These are phyloP conservation scores for Pachyseris speciosa DNA, from an alignment of 64 coral and sea anemone genomes.

Conservation along the genomic window DNA sequence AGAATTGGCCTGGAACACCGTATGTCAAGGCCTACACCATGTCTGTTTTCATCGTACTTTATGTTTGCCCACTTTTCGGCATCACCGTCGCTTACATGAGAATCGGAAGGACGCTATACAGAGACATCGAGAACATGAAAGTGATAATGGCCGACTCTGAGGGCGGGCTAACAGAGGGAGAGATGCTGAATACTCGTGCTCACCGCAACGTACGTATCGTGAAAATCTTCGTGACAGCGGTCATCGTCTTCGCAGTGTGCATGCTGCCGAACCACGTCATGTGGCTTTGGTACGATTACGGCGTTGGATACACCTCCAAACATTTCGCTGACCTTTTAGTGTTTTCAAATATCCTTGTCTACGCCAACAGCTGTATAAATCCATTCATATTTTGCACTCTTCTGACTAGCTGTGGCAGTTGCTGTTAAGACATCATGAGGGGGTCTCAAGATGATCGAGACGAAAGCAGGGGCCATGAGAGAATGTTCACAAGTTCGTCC, in stretches of 20 bases:
- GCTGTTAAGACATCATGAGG: not conserved
- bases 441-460: not conserved
- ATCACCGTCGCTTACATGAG: conserved; percentile 64
- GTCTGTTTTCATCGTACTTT: conserved; percentile 58
- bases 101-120: conserved; percentile 68
- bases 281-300: conserved; percentile 89
- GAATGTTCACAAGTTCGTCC: conserved; percentile 68
- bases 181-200: conserved; percentile 58
- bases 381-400: conserved; percentile 92
- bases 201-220: conserved; percentile 75
- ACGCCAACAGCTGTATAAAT: conserved; percentile 90
- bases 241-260: conserved; percentile 79
- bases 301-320: not conserved
- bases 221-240: conserved; percentile 85
- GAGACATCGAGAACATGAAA: conserved; percentile 63
- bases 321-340: conserved; percentile 54
- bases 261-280: conserved; percentile 87
- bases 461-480: not conserved
- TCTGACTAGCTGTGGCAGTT: conserved; percentile 48
- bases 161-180: conserved; percentile 21
- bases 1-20: conserved; percentile 55
- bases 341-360: conserved; percentile 85
- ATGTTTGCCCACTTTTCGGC: conserved; percentile 58
- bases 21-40: conserved; percentile 69
- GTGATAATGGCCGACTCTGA: conserved; percentile 53